Percentiles rank a stretch among this genome's conserved stretches.
These are phyloP conservation scores for Dolomedes plantarius DNA, from an alignment of 2,888 invertebrate species.

Conservation along the genomic window DNA sequence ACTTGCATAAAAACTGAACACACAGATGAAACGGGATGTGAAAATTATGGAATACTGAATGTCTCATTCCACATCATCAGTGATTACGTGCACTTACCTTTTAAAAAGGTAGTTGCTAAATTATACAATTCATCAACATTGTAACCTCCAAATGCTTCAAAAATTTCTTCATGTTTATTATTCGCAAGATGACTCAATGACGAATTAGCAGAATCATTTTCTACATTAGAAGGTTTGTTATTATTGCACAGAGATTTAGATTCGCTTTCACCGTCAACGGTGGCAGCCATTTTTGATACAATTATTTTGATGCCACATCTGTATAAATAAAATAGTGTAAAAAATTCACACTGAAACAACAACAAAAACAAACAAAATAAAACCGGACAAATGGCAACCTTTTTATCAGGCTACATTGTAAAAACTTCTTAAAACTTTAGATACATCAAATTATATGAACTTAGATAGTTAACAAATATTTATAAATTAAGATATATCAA, in stretches of 20 bases:
- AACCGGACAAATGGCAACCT: no score
- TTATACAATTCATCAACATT: slow-evolving; percentile 87
- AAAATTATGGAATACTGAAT: no score
- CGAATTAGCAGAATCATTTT: not conserved
- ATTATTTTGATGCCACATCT: slow-evolving; percentile 61
- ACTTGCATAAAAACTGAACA: no score
- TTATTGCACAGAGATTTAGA: not conserved
- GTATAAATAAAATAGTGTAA: no score
- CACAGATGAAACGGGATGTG: no score
- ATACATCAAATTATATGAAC: no score
- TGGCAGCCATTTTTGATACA: slow-evolving; percentile 45
- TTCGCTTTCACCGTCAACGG: slow-evolving; percentile 30
- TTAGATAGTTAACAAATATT: no score
- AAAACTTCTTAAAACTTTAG: no score
- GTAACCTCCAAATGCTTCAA: slow-evolving; percentile 78
- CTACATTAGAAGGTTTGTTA: slow-evolving; percentile 9
- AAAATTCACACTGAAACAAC: no score
- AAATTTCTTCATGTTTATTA: slow-evolving; percentile 71
- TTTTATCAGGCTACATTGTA: no score
- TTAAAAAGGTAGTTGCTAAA: slow-evolving; percentile 92
- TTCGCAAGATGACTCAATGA: not conserved
- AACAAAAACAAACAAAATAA: no score
- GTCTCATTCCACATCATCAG: slow-evolving; percentile 33
- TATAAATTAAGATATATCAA: no score
- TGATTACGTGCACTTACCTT: slow-evolving; percentile 82